These are phyloP conservation scores for Acanthosoma haemorrhoidale DNA, from an alignment of 2,888 invertebrate genomes.

Conservation along the genomic window DNA sequence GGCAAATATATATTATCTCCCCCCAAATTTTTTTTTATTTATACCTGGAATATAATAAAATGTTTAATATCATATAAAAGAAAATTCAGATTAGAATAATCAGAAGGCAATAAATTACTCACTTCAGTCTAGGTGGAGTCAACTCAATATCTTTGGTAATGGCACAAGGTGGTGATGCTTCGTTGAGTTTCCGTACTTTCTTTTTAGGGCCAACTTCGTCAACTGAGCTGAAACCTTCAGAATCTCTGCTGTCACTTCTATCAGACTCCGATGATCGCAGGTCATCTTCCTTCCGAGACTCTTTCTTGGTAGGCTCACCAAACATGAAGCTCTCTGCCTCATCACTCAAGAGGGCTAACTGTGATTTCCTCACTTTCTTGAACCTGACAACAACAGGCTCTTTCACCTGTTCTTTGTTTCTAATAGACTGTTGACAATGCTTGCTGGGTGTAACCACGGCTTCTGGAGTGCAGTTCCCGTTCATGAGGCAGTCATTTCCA, in stretches of 20 bases:
- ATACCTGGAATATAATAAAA: too few species aligned
- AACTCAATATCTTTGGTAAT: background rate
- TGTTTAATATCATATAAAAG: too few species aligned
- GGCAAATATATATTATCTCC: too few species aligned
- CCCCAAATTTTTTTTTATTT: too few species aligned
- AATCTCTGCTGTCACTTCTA: conserved; percentile 31
- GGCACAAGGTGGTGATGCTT: background rate
- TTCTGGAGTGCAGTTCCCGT: background rate
- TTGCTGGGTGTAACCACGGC: background rate
- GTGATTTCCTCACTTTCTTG: conserved; percentile 63
- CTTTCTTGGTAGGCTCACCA: conserved; percentile 58
- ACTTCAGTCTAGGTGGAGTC: background rate
- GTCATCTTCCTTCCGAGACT: conserved; percentile 14
- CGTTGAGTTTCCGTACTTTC: conserved; percentile 46
- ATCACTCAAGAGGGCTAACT: conserved; percentile 56
- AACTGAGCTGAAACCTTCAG: background rate
- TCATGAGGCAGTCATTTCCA: background rate
- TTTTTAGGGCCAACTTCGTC: conserved; percentile 40
- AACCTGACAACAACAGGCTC: conserved; percentile 51
- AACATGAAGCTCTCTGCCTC: conserved; percentile 86
- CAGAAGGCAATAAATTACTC: too few species aligned
- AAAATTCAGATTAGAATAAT: too few species aligned
- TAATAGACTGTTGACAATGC: background rate
- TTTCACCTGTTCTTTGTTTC: background rate
- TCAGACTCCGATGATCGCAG: conserved; percentile 30